Base-by-base conservation (phyloP, 2,888 invertebrate species). In the Coleophora deauratella region DNA sequence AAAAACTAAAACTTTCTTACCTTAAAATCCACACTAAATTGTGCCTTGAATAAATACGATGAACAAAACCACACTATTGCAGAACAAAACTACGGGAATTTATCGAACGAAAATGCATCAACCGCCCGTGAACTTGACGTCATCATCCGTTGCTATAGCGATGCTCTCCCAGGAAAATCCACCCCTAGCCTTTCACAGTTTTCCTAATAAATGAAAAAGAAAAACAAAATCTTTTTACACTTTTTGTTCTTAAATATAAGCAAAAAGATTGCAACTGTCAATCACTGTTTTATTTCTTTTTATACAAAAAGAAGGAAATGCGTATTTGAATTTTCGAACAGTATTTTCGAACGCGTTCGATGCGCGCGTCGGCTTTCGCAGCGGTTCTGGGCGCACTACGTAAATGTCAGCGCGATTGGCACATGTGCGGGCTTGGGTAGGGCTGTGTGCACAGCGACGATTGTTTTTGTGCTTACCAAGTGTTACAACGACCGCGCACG, bases 111-210 rank as follows among this genome's bases (percentile, higher is more conserved):
- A 72, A 73, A 78, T 84, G 82, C 84, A 85, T 78, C 73, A 79
- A 66, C 65, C 77, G 79, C 68, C 81, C 81, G 62, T 84, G 84
- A 84, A 84, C 84, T 84, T 85, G 81, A 74, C 77, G 82, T 74
- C 72, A 74, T 68, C 53, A 74, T 68, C 53, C 65, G 72, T 78
- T 78, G 74, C 79, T 79, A 77, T 77, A 79, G 78, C 67, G 73
- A 75, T 74, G 54, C 68, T 72, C 62, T 49, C 68, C 71, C 69
- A 62, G 75, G 67, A 65, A 67, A 69, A 67, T 59, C 66, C 57
- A 59, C 62, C 64, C 62, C 59, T 55, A 59, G 54, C 53, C 58
- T 58, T 59, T 62, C 59, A 59, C 71, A 67, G 62, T 61, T 52
- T 55, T 51, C 51, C 53, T 56, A 55, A 46, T 52, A 52, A 51